Evolutionary conservation across 2,888 invertebrate genomes (phyloP), one percentile per base, ranked within the genome.

Genomic region (Meteorus cinctellus): DNA sequence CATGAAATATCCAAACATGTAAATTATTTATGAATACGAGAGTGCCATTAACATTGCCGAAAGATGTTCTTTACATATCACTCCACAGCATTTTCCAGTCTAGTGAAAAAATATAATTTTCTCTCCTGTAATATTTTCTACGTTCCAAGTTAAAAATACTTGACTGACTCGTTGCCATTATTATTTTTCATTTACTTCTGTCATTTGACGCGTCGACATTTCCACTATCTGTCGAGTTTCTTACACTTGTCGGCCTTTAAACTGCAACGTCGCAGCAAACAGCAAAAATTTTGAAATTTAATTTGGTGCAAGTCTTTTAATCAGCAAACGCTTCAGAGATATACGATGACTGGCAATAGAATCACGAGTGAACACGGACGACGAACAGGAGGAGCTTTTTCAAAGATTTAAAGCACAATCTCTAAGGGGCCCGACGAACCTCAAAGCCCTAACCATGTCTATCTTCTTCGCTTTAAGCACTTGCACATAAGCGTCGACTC

Each of bases 291-390:
- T 77, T 78, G 77, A 80, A 83, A 83, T 84, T 84, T 84, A 84
- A 84, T 84, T 84, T 84, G 80, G 75, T 80, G 74, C 82, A 77
- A 74, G 77, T 80, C 82, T 83, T 84, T 84, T 84, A 83, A 84
- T 84, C 84, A 84, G 81, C 78, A 79, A 75, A 51, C 81, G 78
- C 80, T 75, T 29, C 16, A 62, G n/a, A 27, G 41, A 63, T 69
- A 60, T 29, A 60, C 29, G 41, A 31, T 29, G 60, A 65, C 59
- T 55, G 31, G 27, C 41, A 3, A 73, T 59, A 24, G 66, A 55
- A 19, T 55, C 36, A 66, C 78, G 79, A 81, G 81, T 63, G 74
- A 77, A 82, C 80, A 80, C 76, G 78, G 68, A 70, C 48, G 73
- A 69, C 73, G 67, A 70, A 41, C 67, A 80, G 76, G 79, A 79